Percentiles rank a stretch among this genome's conserved stretches.
phyloP scores from a whole-genome alignment of 2,113 vertebrate species.

The Hystrix cristata region DNA sequence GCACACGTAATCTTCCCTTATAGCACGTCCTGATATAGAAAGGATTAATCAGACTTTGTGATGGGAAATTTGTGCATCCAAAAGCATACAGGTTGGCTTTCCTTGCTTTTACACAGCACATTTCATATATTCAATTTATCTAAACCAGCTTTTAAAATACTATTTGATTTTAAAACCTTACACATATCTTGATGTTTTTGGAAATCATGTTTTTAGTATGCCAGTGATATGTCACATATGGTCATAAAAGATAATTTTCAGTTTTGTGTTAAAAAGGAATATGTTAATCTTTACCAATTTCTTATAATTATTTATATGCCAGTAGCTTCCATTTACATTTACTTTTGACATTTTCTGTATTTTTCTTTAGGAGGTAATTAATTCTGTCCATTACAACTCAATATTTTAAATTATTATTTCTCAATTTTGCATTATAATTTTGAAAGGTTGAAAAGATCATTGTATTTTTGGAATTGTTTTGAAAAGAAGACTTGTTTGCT shows the following conservation, averaged over 20 bases:
- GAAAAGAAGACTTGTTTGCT: background rate
- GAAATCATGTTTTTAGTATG: background rate
- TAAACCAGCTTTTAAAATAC: background rate
- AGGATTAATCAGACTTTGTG: background rate
- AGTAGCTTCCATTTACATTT: constrained; percentile 46
- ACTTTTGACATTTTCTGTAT: background rate
- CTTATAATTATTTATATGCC: background rate
- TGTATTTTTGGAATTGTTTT: background rate
- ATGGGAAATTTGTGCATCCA: background rate
- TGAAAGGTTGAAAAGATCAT: background rate
- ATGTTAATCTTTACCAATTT: background rate
- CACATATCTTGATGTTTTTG: background rate
- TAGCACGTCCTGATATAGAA: background rate
- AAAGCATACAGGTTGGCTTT: constrained; percentile 15
- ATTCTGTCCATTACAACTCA: background rate
- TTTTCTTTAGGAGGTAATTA: background rate
- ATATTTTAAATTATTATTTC: background rate
- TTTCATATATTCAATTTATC: background rate
- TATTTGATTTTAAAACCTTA: background rate
- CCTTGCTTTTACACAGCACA: background rate
- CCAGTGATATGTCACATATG: background rate
- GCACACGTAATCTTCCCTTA: background rate
- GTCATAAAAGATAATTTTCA: background rate
- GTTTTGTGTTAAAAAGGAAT: background rate
- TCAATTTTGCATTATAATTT: background rate